These are phyloP conservation scores for Passer domesticus DNA, from an alignment of 2,113 vertebrate species.

Conservation along the genomic window DNA sequence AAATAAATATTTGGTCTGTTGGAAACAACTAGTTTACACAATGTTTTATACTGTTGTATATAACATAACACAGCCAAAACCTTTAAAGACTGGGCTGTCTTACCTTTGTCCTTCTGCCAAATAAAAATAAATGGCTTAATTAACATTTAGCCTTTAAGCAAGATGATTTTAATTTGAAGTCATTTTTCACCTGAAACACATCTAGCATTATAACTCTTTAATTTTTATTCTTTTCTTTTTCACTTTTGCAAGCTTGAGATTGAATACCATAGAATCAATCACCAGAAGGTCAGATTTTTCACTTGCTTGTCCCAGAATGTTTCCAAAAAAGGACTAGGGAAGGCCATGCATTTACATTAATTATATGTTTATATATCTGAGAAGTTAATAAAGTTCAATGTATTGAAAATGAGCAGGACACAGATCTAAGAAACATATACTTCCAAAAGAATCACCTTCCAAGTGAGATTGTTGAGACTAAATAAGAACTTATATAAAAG, in stretches of 20 bases:
- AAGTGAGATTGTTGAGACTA: not conserved
- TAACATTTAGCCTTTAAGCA: not conserved
- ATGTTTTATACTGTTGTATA: not conserved
- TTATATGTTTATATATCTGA: not conserved
- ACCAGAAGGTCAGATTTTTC: not conserved
- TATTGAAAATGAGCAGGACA: not conserved
- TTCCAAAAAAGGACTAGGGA: not conserved
- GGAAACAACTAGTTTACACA: not conserved
- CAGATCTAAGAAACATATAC: not conserved
- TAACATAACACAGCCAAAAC: not conserved
- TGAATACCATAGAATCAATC: not conserved
- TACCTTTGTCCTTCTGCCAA: not conserved
- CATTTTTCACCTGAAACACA: not conserved
- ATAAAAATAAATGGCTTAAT: not conserved
- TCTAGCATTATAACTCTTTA: not conserved
- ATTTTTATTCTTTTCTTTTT: not conserved
- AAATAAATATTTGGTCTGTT: slow-evolving; percentile 45
- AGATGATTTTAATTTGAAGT: not conserved
- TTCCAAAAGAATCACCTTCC: not conserved
- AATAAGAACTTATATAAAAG: not conserved
- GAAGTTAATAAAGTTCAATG: not conserved
- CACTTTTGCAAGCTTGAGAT: not conserved
- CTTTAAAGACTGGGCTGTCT: not conserved
- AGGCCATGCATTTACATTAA: not conserved
- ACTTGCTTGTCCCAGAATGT: not conserved